phyloP scores from a whole-genome alignment of 2,797 vertebrate genomes.

The Onychomys torridus region DNA sequence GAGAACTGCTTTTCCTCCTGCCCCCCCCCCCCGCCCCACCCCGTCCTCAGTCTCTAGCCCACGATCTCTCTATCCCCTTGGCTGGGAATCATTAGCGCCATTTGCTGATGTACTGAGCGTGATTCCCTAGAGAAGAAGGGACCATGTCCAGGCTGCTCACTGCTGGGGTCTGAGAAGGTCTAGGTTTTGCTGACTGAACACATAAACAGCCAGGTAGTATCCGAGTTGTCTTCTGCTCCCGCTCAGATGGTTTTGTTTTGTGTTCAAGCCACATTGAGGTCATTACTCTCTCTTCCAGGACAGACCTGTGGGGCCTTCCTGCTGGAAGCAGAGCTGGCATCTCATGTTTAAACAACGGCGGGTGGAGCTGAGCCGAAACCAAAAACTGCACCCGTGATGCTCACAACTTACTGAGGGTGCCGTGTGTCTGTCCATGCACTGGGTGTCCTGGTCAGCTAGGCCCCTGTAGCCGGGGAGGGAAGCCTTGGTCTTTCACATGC shows the following conservation, averaged over 20 bases:
- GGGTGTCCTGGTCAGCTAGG: background rate
- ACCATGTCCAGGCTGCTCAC: background rate
- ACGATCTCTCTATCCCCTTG: background rate
- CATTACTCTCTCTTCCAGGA: background rate
- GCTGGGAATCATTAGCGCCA: background rate
- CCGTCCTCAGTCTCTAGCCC: background rate
- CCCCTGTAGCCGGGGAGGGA: background rate
- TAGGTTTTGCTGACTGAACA: background rate
- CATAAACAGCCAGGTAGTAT: accelerated
- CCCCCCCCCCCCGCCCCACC: too few relatives aligned
- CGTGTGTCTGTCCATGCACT: background rate
- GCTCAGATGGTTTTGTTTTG: background rate
- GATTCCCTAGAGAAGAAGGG: background rate
- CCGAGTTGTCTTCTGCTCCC: background rate
- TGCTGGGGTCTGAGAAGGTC: background rate
- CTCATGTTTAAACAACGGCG: background rate
- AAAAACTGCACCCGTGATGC: background rate
- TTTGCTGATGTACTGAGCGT: background rate
- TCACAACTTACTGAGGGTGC: background rate
- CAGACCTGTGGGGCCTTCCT: background rate
- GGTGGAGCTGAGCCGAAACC: background rate
- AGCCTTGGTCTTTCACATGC: background rate
- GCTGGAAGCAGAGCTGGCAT: background rate
- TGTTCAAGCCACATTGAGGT: background rate
- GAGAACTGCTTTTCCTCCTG: background rate